Evolutionary conservation across 2,888 invertebrate species (phyloP).

Genomic region (Dryadula phaetusa): DNA sequence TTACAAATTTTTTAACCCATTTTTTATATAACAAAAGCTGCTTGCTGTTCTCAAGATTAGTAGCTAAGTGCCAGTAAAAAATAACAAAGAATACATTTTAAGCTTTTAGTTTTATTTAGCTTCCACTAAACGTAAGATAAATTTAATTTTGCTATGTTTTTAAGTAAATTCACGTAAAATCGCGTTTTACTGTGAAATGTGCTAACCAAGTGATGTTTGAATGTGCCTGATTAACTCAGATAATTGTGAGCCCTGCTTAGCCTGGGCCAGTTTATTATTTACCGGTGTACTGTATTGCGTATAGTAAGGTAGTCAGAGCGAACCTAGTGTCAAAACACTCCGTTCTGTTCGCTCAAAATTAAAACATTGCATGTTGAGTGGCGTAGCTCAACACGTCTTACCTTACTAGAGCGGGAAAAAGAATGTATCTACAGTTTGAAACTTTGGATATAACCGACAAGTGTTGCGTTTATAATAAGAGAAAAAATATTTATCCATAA

Average conservation of each 20-base stretch:
- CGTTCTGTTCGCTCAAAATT: too few relatives aligned
- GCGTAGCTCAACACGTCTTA: too few relatives aligned
- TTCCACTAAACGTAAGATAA: constrained; percentile 3
- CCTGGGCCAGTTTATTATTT: neutral
- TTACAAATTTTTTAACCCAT: neutral
- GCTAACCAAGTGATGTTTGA: neutral
- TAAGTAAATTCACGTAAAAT: neutral
- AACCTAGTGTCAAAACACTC: too few relatives aligned
- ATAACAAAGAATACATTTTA: constrained; percentile 1
- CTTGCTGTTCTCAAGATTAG: constrained; percentile 12
- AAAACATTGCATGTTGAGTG: too few relatives aligned
- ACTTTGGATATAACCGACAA: too few relatives aligned
- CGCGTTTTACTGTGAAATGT: neutral
- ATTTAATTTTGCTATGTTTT: neutral
- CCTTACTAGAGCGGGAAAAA: too few relatives aligned
- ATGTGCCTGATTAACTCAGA: neutral
- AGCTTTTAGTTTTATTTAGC: constrained; percentile 5
- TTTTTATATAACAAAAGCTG: constrained; percentile 4
- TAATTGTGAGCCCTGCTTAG: neutral
- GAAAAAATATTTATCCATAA: too few relatives aligned
- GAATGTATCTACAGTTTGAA: too few relatives aligned
- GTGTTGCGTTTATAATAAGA: too few relatives aligned
- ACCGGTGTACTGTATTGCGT: too few relatives aligned
- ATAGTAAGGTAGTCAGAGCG: too few relatives aligned
- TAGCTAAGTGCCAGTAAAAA: constrained; percentile 15